A percentile compares a stretch with the other conserved stretches of the same genome.
phyloP scores from a whole-genome alignment of 2,888 invertebrate genomes.

The Sycophila texana region DNA sequence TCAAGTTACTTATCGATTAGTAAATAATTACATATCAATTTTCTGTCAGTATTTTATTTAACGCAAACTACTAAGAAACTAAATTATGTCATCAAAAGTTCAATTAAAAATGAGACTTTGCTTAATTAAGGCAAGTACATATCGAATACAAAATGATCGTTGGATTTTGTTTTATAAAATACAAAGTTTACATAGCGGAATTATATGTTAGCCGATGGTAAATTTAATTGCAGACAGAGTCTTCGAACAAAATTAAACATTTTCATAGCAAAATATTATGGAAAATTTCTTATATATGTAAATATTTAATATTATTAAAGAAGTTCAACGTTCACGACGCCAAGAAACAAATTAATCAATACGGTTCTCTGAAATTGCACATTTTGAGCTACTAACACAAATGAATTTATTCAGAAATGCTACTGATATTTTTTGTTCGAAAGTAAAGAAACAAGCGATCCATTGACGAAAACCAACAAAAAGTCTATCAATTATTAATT shows the following conservation, averaged over 20 bases:
- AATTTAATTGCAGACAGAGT: conserved; percentile 15
- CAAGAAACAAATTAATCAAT: too few species aligned
- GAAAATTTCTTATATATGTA: too few species aligned
- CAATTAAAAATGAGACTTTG: conserved; percentile 15
- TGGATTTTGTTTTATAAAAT: conserved; percentile 28
- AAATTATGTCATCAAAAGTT: conserved; percentile 13
- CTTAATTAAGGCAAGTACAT: conserved; percentile 22
- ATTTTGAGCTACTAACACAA: too few species aligned
- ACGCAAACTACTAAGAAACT: neutral
- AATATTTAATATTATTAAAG: too few species aligned
- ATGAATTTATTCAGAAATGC: too few species aligned
- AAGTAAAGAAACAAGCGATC: neutral
- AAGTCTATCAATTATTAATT: neutral
- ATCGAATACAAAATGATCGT: neutral
- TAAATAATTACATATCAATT: conserved; percentile 31
- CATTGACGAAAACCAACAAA: neutral
- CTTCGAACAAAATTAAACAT: conserved; percentile 10
- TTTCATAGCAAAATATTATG: neutral
- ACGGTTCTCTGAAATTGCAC: too few species aligned
- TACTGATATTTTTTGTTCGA: too few species aligned
- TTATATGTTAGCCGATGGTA: conserved; percentile 12
- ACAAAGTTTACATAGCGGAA: conserved; percentile 21
- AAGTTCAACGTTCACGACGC: too few species aligned
- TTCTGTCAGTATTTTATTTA: neutral
- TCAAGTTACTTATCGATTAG: conserved; percentile 28